A percentile compares a stretch with the other conserved stretches of the same genome.
Conservation (phyloP, 37 sponge, comb jelly and placozoan species). For the Aplysina aerophoba region DNA sequence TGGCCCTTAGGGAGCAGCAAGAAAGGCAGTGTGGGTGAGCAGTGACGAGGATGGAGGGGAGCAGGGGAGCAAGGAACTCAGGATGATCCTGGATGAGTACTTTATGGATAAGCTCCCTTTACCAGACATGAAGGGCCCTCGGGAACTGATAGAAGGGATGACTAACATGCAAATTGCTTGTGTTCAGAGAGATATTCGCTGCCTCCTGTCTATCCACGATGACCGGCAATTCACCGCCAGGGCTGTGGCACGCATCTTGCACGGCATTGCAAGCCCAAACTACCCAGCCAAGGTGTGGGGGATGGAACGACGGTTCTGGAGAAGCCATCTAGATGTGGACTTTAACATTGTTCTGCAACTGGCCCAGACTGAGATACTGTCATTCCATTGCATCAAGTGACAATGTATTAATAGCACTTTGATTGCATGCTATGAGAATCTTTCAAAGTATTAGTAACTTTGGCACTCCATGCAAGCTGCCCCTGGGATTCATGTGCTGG, state of each 20-base stretch:
- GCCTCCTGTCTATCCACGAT: conserved; percentile 64
- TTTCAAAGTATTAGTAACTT: too few relatives aligned
- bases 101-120: conserved; percentile 42
- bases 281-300: conserved; percentile 96
- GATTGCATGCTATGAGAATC: too few relatives aligned
- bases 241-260: conserved; percentile 89
- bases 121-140: not conserved
- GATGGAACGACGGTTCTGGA: conserved; percentile 75
- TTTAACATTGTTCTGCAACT: conserved; percentile 74
- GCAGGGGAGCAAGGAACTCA: not conserved
- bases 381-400: not conserved
- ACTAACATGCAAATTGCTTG: conserved; percentile 5
- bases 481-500: too few relatives aligned
- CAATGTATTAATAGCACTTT: too few relatives aligned
- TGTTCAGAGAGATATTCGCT: conserved; percentile 68
- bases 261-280: conserved; percentile 91
- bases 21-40: too few relatives aligned
- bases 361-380: conserved; percentile 69
- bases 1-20: too few relatives aligned
- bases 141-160: conserved; percentile 9
- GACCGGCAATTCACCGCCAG: conserved; percentile 83
- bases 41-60: conserved; percentile 3
- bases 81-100: conserved; percentile 49
- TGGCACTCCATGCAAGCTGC: too few relatives aligned
- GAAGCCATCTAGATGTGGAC: conserved; percentile 82